phyloP scores from a whole-genome alignment of 2,113 vertebrate species.

The Scatophagus argus region DNA sequence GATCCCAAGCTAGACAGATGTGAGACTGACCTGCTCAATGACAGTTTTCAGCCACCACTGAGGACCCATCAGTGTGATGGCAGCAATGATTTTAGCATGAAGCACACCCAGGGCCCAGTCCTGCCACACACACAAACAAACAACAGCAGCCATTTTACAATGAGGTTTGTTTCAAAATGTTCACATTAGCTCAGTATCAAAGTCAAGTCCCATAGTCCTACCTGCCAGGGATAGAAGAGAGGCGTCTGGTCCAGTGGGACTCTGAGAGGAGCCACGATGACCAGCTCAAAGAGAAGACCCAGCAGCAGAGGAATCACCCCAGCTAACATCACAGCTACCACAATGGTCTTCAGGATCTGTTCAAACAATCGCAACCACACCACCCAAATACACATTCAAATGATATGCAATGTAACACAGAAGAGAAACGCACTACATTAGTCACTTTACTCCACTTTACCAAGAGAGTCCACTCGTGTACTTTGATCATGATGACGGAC shows the following conservation, averaged over 20 bases:
- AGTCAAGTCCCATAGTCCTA: conserved; percentile 63
- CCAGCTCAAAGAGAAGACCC: conserved; percentile 94
- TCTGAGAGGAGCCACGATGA: conserved; percentile 94
- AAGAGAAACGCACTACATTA: background rate
- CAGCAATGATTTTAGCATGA: conserved; percentile 98
- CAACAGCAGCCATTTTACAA: background rate
- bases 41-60: conserved; percentile 99
- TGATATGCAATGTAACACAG: background rate
- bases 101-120: conserved; percentile 98
- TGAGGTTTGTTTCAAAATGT: background rate
- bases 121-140: conserved; percentile 70
- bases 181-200: background rate
- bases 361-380: background rate
- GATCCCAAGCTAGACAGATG: background rate
- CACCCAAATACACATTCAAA: background rate
- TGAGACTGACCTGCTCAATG: conserved; percentile 91
- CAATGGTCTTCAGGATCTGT: conserved; percentile 94
- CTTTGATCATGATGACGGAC: conserved; percentile 91
- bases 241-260: conserved; percentile 97
- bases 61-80: conserved; percentile 97
- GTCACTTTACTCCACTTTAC: conserved; percentile 76
- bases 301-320: conserved; percentile 93
- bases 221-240: conserved; percentile 98
- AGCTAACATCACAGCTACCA: conserved; percentile 92
- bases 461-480: conserved; percentile 97